Base-by-base conservation (phyloP, 1,140 invertebrate species). In the Drosophila simulans region DNA sequence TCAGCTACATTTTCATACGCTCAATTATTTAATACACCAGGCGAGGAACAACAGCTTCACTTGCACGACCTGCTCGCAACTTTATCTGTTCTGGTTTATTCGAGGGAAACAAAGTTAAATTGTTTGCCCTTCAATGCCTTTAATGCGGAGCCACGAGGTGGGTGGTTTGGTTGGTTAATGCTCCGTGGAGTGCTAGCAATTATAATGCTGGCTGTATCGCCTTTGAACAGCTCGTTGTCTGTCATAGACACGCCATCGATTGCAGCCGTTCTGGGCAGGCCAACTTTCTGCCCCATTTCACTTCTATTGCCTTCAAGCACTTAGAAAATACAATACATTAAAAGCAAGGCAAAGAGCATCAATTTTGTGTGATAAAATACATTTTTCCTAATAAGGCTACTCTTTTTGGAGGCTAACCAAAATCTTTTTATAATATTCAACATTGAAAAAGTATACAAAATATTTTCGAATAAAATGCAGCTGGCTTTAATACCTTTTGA, bases 1-100 rank as follows among this genome's bases (percentile, higher is more conserved):
- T 68, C 77, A 65, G 69, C 69, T 79, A 88, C 63, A 88, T 78
- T 75, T 86, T 86, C 82, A 82, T 88, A 82, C 74, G 69, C 51
- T 86, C 78, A 86, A 86, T 86, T 86, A 86, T 86, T 86, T 79
- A 86, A 79, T 76, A 79, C 64, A 57, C 73, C 48, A 66, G 64
- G 51, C 72, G 48, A 77, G 46, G 39, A 63, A 49, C 39, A 66
- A 31, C 49, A 73, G 71, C 62, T 74, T 73, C 43, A 60, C 48
- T 51, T 63, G 63, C 60, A 74, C 42, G 17, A 35, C 37, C 51
- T 40, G 37, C 31, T 17, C 34, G 31, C 34, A 46, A 57, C 49
- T 55, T 59, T 52, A 46, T 48, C 49, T 45, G 66, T 48, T 52
- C 40, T 43, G 52, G 59, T 64, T 68, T 51, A 52, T 48, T 34